These are phyloP conservation scores for Graptemys geographica DNA, from an alignment of 2,797 vertebrate genomes.

Conservation along the genomic window DNA sequence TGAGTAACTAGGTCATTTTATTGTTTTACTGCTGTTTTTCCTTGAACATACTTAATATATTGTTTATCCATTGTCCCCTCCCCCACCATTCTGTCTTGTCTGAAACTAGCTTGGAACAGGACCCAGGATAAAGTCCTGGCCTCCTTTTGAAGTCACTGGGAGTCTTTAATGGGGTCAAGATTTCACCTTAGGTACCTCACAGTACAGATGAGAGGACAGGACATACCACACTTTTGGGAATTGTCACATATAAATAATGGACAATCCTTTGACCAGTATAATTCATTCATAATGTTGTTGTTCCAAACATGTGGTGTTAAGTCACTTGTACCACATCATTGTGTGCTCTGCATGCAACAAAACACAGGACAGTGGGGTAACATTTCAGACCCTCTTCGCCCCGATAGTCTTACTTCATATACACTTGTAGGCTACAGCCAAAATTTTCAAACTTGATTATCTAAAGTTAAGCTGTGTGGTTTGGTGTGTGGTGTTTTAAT, in stretches of 20 bases:
- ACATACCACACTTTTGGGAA: not conserved
- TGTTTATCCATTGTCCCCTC: not conserved
- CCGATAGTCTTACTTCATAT: not conserved
- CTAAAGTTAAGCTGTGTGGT: not conserved
- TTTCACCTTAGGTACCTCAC: not conserved
- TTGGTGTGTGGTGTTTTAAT: not conserved
- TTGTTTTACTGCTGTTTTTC: not conserved
- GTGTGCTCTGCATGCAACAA: not conserved
- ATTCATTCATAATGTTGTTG: too few species aligned
- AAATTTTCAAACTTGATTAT: not conserved
- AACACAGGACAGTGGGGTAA: not conserved
- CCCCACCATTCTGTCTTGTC: not conserved
- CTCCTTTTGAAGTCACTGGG: not conserved
- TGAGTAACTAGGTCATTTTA: fast-evolving
- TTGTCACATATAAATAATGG: not conserved
- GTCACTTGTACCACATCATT: too few species aligned
- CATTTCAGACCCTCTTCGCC: not conserved
- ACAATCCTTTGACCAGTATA: too few species aligned
- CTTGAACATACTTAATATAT: not conserved
- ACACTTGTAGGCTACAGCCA: not conserved
- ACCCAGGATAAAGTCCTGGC: not conserved
- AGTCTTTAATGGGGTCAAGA: not conserved
- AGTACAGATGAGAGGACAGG: too few species aligned
- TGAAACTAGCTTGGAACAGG: not conserved
- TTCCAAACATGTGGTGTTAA: too few species aligned